phyloP scores from a whole-genome alignment of 2,888 invertebrate genomes.

The Agrotis clavis region DNA sequence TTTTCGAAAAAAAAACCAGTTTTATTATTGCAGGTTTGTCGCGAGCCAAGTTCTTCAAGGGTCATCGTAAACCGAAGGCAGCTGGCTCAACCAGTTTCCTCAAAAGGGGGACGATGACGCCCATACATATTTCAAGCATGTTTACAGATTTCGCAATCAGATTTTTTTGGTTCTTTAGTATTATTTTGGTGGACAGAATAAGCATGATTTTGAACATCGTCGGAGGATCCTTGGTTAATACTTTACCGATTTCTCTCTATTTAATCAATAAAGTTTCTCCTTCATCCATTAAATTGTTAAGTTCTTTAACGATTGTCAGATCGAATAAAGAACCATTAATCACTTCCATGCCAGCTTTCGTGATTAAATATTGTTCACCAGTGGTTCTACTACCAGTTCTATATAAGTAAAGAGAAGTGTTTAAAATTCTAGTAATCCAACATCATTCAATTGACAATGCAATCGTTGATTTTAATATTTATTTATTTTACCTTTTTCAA shows the following conservation, averaged over 20 bases:
- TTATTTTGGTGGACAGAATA: not conserved
- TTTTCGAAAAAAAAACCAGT: constrained; percentile 41
- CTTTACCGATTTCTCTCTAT: not conserved
- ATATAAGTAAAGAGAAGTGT: too few species aligned
- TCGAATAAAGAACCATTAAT: not conserved
- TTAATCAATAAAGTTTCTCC: not conserved
- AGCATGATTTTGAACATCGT: not conserved
- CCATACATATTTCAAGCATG: constrained; percentile 3
- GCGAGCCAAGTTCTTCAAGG: constrained; percentile 32
- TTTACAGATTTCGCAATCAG: constrained; percentile 21
- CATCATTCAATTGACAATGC: not conserved
- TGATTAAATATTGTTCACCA: not conserved
- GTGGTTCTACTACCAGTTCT: not conserved
- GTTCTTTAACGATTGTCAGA: not conserved
- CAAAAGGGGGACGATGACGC: constrained; percentile 30
- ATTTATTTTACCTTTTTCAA: too few species aligned
- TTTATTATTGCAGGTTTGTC: constrained; percentile 35
- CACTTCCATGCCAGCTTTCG: not conserved
- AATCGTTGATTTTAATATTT: not conserved
- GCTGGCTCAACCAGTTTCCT: constrained; percentile 43
- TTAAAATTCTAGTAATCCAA: not conserved
- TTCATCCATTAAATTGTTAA: not conserved
- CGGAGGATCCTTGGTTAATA: not conserved
- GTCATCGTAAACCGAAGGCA: constrained; percentile 38
- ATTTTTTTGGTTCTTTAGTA: constrained; percentile 3